Evolutionary conservation across 2,113 vertebrate genomes (phyloP).

Genomic region (Grus americana): DNA sequence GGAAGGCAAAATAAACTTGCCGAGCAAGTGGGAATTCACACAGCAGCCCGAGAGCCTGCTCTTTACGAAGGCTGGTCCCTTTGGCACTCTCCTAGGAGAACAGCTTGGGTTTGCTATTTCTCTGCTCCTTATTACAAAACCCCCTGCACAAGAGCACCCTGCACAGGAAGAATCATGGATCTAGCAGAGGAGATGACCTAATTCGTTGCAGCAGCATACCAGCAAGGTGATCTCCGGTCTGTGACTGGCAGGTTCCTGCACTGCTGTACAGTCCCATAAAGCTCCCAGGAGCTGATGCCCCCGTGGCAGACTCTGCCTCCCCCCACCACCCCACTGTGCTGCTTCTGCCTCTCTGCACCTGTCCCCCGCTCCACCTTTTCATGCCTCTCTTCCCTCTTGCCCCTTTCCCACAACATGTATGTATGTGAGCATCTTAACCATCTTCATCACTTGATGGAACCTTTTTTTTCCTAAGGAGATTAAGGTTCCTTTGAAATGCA

Average conservation of each 20-base stretch:
- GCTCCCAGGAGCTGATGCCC: fast-evolving
- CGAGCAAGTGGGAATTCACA: fast-evolving
- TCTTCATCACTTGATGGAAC: not conserved
- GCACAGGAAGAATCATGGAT: not conserved
- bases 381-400: not conserved
- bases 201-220: not conserved
- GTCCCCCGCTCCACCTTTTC: not conserved
- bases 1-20: not conserved
- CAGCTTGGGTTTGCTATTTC: not conserved
- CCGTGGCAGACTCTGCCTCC: not conserved
- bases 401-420: not conserved
- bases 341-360: not conserved
- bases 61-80: not conserved
- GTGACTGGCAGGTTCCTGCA: fast-evolving
- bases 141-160: not conserved
- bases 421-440: not conserved
- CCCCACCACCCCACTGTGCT: not conserved
- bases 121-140: not conserved
- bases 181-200: not conserved
- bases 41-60: not conserved
- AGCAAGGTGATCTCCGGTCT: fast-evolving
- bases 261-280: not conserved
- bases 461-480: not conserved
- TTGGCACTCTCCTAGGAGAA: not conserved
- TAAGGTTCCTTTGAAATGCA: not conserved